Base-by-base conservation (phyloP, 2,797 vertebrate species). In the Coilia nasus region DNA sequence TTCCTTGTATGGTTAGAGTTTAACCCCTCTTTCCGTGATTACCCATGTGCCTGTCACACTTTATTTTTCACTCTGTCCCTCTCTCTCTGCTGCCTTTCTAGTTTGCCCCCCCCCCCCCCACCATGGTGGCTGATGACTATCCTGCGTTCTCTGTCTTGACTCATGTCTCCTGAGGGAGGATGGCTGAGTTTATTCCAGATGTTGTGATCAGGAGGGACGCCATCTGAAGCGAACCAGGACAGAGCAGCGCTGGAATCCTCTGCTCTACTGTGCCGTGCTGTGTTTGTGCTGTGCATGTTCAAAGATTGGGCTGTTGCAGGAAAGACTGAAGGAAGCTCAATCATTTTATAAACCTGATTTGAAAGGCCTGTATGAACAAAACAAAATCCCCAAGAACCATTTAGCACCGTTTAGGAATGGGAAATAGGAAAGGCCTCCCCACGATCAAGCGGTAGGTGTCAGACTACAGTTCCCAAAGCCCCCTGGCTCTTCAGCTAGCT, bases 131-230 rank as follows among this genome's bases (percentile, higher is more conserved):
- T 64, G 60, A 25, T 25, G 60, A 10, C 23, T 23, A 0, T 28
- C 23, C 23, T 71, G 25, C 64, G 6, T 71, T 31, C 64, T 78
- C 50, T 44, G 71, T 7, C 71, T 21, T 78, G 71, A 41, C 71
- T 78, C 71, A 44, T 44, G 31, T 78, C 35, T 78, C 31, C 35
- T 78, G 3, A 41, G 71, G 71, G 71, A 78, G 7, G 5, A 78
- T 15, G 71, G 71, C 31, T 44, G 71, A 44, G 35, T 78, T 7
- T 44, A 78, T 78, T 78, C 71, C 71, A 78, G 71, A 78, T 78
- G 71, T 44, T 21, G 71, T 78, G 71, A 78, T 78, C 71, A 31
- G 71, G 12, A 17, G 71, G 35, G 21, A 78, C 15, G 31, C 35
- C 31, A 21, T 44, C 17, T 78, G 71, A 44, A 78, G 9, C 21